A percentile compares a stretch with the other conserved stretches of the same genome.
Conservation (phyloP, 2,797 vertebrate species). For the Liparis tanakae region DNA sequence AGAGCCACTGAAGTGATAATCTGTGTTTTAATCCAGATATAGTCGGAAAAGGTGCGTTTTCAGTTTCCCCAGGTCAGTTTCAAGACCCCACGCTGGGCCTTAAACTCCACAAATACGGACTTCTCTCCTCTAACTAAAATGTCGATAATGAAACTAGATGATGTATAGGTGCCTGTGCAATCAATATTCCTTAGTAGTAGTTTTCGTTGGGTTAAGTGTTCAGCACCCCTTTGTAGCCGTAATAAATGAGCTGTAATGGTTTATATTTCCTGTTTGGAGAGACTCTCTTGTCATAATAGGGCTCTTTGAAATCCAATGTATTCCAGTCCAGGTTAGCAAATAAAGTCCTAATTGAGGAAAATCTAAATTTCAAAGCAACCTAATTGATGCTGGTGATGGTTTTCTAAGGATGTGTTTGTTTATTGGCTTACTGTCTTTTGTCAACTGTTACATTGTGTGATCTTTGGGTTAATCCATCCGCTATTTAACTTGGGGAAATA, state of each 20-base stretch:
- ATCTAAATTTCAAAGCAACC: conserved; percentile 65
- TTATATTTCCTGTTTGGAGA: conserved; percentile 46
- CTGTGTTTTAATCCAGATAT: too few relatives aligned
- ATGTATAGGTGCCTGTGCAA: conserved; percentile 53
- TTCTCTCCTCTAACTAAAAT: conserved; percentile 59
- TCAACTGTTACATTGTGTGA: conserved; percentile 29
- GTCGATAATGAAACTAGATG: conserved; percentile 66
- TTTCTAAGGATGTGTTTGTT: conserved; percentile 40
- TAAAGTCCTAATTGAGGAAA: conserved; percentile 55
- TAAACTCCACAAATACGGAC: conserved; percentile 54
- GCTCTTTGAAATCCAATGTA: conserved; percentile 66
- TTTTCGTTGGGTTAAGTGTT: conserved; percentile 41
- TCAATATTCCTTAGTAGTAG: conserved; percentile 56
- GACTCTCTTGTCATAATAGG: conserved; percentile 42
- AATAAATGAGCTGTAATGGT: conserved; percentile 57
- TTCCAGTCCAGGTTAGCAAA: conserved; percentile 59
- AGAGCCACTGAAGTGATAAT: too few relatives aligned
- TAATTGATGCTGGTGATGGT: conserved; percentile 56
- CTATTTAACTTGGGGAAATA: conserved; percentile 35
- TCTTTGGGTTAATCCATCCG: conserved; percentile 43
- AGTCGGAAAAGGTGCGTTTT: too few relatives aligned
- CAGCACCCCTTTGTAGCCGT: conserved; percentile 38
- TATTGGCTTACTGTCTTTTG: conserved; percentile 32
- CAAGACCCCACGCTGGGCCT: conserved; percentile 41
- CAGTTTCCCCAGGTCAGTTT: too few relatives aligned